A percentile compares a stretch with the other conserved stretches of the same genome.
phyloP scores from a whole-genome alignment of 2,113 vertebrate genomes.

The Spilogale gracilis region DNA sequence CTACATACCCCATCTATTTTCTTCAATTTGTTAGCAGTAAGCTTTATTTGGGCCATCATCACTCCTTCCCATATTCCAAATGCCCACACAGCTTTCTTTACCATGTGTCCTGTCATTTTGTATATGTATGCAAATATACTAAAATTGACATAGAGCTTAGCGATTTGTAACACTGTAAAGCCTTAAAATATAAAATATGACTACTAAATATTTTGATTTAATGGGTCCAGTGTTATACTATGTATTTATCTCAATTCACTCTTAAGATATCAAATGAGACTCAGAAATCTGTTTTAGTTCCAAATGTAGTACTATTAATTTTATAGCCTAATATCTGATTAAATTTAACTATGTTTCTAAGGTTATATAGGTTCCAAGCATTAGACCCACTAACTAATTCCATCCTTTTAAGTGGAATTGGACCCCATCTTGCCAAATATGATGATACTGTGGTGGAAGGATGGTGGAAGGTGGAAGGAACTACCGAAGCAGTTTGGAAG shows the following conservation, averaged over 20 bases:
- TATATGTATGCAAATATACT: background rate
- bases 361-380: slow-evolving; percentile 78
- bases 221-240: background rate
- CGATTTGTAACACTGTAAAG: slow-evolving; percentile 55
- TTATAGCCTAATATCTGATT: slow-evolving; percentile 87
- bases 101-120: background rate
- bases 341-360: slow-evolving; percentile 86
- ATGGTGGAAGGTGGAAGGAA: background rate
- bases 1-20: background rate
- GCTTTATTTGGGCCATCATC: slow-evolving; percentile 19
- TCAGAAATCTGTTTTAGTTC: slow-evolving; percentile 75
- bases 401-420: slow-evolving; percentile 89
- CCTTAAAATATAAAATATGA: slow-evolving; percentile 51
- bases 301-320: slow-evolving; percentile 87
- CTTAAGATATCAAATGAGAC: slow-evolving; percentile 70
- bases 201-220: slow-evolving; percentile 24
- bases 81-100: slow-evolving; percentile 1
- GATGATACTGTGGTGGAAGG: slow-evolving; percentile 71
- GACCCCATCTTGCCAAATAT: slow-evolving; percentile 86
- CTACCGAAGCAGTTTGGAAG: slow-evolving; percentile 50
- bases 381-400: slow-evolving; percentile 86
- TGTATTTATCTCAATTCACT: slow-evolving; percentile 78
- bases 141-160: slow-evolving; percentile 47
- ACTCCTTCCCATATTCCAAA: background rate
- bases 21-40: background rate